phyloP scores from a whole-genome alignment of 2,113 vertebrate species.

The Pseudois nayaur region DNA sequence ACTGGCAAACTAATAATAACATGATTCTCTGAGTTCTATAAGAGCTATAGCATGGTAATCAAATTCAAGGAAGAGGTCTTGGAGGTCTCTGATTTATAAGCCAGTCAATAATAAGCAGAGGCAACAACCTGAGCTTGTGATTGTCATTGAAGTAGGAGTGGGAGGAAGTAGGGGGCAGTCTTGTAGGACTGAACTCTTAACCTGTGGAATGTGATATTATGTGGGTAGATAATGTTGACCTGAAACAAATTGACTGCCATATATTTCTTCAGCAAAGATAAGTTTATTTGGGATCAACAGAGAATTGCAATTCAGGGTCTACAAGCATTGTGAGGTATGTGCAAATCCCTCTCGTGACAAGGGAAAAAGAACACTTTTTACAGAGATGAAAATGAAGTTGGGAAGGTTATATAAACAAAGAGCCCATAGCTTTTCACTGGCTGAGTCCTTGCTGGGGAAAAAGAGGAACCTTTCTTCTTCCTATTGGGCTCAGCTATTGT shows the following conservation, averaged over 20 bases:
- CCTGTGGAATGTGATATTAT: neutral
- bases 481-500: neutral
- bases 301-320: neutral
- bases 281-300: neutral
- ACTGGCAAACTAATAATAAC: neutral
- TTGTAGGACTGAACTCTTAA: neutral
- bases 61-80: neutral
- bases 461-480: neutral
- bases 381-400: neutral
- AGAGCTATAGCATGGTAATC: neutral
- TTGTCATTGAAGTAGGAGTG: neutral
- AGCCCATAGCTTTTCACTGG: neutral
- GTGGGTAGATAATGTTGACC: neutral
- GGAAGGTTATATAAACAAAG: neutral
- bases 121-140: neutral
- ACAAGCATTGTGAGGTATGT: neutral
- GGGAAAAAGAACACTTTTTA: neutral
- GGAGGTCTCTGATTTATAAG: neutral
- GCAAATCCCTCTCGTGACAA: neutral
- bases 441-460: neutral
- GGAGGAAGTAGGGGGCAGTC: neutral
- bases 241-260: neutral
- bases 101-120: neutral
- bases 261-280: neutral
- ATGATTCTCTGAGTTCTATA: neutral